Evolutionary conservation across 2,888 invertebrate genomes (phyloP), one percentile per base, ranked within the genome.

Genomic region (Ichneumon xanthorius): DNA sequence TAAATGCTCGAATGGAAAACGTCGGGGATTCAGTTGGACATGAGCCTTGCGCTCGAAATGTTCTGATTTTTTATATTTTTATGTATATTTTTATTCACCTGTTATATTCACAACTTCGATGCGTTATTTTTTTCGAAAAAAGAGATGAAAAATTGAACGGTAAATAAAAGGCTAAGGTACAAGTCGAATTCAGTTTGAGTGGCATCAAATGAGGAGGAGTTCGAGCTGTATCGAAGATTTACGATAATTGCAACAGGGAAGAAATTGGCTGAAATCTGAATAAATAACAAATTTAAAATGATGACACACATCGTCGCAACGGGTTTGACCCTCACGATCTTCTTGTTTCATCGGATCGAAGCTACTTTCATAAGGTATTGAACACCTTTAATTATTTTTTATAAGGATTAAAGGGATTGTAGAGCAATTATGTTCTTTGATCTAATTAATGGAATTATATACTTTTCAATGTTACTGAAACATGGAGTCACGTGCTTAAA

Each of bases 291-390:
- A 63, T 61, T 40, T 2, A 48, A 16, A 67, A 82, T 82, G 85
- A 33, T 75, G 80, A 26, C 70, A n/a, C 61, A 61, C 58, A 50
- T 71, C 0, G 40, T 55, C 58, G 67, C 55, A 22, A 67, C 61
- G 6, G 48, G 53, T 14, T 65, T 82, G 48, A 61, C 78, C n/a
- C 6, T 87, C 58, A 50, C 61, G 9, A 26, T 75, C 61, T 16
- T 86, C 11, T 16, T 80, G 26, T 14, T 65, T 55, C 67, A 70
- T 61, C 71, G 53, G 50, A 79, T 87, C 76, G 79, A 87, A 63
- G 85, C 85, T 14, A 71, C 45, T 53, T 73, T 85, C 40, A 80
- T 82, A 58, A 81, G 84, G 87, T 87, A 87, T 80, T 81, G 53
- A 79, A 58, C 4, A 53, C 22, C 22, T 75, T 68, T 19, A 37